These are phyloP conservation scores for Pseudomugil tenellus DNA, from an alignment of 2,797 vertebrate genomes.

Conservation along the genomic window DNA sequence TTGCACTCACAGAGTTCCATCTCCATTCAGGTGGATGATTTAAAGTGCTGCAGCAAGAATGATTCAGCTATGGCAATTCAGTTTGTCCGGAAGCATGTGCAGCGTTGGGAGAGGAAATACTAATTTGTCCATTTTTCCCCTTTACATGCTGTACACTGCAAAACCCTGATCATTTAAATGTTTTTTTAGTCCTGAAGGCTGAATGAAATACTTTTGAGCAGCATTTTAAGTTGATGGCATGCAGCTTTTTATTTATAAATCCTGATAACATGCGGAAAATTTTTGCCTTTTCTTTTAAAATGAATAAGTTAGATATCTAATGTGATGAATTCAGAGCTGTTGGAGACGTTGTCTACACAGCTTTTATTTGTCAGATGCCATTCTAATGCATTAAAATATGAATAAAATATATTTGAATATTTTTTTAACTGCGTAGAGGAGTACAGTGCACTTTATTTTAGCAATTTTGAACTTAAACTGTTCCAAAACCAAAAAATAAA, in stretches of 20 bases:
- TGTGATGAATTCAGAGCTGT: background rate
- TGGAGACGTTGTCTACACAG: background rate
- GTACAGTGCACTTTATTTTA: slow-evolving; percentile 13
- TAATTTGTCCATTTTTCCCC: slow-evolving; percentile 11
- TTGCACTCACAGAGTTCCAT: slow-evolving; percentile 49
- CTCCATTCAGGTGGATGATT: slow-evolving; percentile 43
- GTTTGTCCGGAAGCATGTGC: slow-evolving; percentile 26
- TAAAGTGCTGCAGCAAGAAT: slow-evolving; percentile 50
- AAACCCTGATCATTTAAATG: slow-evolving; percentile 14
- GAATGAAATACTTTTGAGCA: background rate
- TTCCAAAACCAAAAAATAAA: too few species aligned
- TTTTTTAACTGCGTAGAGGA: slow-evolving; percentile 30
- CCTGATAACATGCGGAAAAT: slow-evolving; percentile 7
- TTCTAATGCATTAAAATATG: too few species aligned
- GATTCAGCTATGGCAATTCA: slow-evolving; percentile 61
- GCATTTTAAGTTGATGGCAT: background rate
- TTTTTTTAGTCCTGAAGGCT: background rate
- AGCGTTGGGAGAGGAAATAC: slow-evolving; percentile 9
- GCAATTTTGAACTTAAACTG: slow-evolving; percentile 16
- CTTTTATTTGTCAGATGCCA: background rate
- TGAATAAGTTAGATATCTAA: too few species aligned
- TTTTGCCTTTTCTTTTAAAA: background rate
- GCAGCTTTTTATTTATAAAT: slow-evolving; percentile 7
- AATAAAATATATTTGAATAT: slow-evolving; percentile 32
- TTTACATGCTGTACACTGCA: background rate